phyloP scores from a whole-genome alignment of 2,797 vertebrate genomes.

The Loris lydekkerianus region DNA sequence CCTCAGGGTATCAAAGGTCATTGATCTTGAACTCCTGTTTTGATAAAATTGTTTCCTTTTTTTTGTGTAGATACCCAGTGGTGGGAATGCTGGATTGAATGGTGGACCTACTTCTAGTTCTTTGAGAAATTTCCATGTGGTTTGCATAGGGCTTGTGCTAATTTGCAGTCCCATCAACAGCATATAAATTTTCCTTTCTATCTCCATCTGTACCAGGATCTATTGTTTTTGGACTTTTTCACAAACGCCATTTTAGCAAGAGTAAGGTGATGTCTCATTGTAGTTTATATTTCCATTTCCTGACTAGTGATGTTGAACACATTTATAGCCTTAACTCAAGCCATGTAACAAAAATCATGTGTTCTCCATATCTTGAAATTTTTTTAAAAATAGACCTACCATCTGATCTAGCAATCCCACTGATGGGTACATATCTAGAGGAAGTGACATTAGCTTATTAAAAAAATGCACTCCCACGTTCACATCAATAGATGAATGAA shows the following conservation, averaged over 20 bases:
- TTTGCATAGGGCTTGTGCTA: background rate
- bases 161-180: background rate
- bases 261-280: background rate
- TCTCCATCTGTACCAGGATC: background rate
- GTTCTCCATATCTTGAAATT: background rate
- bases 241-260: background rate
- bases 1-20: background rate
- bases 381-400: background rate
- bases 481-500: background rate
- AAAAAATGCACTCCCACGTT: background rate
- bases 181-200: background rate
- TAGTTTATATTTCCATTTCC: background rate
- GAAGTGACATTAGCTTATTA: background rate
- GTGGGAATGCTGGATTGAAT: background rate
- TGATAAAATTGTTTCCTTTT: background rate
- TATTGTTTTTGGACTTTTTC: background rate
- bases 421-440: background rate
- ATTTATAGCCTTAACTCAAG: background rate
- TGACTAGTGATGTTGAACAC: background rate
- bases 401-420: background rate
- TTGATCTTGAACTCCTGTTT: background rate
- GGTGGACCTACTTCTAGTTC: background rate
- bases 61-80: background rate
- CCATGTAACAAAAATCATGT: background rate
- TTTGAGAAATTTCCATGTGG: background rate